Evolutionary conservation across 2,888 invertebrate species (phyloP).

Genomic region (Lasioglossum villosulum): DNA sequence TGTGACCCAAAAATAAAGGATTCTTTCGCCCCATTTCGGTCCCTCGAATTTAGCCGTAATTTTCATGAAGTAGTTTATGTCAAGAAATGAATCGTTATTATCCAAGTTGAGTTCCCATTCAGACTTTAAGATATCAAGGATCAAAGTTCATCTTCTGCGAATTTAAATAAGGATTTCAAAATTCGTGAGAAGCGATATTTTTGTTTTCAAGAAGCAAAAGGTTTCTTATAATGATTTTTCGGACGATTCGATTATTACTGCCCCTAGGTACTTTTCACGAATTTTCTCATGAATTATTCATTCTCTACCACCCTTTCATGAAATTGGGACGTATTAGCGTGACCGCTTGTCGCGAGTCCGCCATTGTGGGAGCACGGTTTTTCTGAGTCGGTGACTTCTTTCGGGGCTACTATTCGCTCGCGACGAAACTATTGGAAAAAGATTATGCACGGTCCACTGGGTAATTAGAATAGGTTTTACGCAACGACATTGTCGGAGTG

Average conservation of each 20-base stretch:
- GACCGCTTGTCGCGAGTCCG: neutral
- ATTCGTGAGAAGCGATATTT: no score
- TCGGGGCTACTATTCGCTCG: neutral
- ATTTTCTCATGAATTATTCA: neutral
- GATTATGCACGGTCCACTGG: conserved; percentile 40
- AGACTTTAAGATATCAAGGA: neutral
- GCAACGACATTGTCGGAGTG: neutral
- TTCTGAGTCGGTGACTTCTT: conserved; percentile 9
- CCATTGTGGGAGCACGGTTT: conserved; percentile 15
- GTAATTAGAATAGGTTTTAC: conserved; percentile 43
- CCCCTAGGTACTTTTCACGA: conserved; percentile 37
- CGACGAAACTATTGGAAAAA: conserved; percentile 33
- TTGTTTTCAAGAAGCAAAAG: no score
- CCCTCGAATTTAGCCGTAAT: neutral
- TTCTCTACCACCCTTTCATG: neutral
- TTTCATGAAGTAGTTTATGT: neutral
- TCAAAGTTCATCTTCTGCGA: neutral
- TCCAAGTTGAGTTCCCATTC: neutral
- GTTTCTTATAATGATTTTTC: no score
- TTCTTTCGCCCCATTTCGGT: neutral
- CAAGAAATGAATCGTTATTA: neutral
- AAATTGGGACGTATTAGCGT: neutral
- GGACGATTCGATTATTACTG: conserved; percentile 41
- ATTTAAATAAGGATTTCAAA: no score
- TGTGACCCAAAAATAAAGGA: neutral